Conservation (phyloP, 2,113 vertebrate genomes). For the Motacilla alba region DNA sequence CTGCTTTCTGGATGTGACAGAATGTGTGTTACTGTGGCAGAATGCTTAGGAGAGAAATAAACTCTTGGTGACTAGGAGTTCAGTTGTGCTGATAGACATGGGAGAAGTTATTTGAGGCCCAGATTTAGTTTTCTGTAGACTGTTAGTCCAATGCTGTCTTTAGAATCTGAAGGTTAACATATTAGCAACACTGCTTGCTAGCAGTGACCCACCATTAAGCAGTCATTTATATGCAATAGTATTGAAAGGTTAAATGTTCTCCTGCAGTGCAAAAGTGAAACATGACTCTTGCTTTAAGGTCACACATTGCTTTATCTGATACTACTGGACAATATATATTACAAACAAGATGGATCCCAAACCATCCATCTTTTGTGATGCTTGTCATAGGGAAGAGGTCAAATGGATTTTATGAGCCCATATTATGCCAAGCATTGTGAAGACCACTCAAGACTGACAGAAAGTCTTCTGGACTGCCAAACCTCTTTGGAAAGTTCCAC, state of each 20-base stretch:
- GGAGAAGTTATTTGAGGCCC: background rate
- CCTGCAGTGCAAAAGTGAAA: background rate
- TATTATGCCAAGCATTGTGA: constrained; percentile 16
- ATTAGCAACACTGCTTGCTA: background rate
- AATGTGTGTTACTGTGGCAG: background rate
- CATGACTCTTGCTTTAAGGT: background rate
- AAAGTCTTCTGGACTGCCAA: background rate
- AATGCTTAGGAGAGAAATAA: background rate
- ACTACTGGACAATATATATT: background rate
- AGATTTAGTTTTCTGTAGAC: background rate
- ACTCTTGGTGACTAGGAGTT: background rate
- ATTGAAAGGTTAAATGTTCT: background rate
- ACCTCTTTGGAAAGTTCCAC: background rate
- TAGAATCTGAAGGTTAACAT: background rate
- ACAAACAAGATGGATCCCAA: background rate
- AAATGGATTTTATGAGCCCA: background rate
- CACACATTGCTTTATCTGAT: background rate
- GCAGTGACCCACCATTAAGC: background rate
- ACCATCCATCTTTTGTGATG: background rate
- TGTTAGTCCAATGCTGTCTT: background rate
- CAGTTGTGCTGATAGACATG: background rate
- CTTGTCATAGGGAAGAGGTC: background rate
- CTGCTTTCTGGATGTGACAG: background rate
- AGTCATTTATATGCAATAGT: background rate
- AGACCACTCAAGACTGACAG: background rate